Percentiles rank a stretch among this genome's conserved stretches.
These are phyloP conservation scores for Xylota segnis DNA, from an alignment of 2,888 invertebrate species.

Conservation along the genomic window DNA sequence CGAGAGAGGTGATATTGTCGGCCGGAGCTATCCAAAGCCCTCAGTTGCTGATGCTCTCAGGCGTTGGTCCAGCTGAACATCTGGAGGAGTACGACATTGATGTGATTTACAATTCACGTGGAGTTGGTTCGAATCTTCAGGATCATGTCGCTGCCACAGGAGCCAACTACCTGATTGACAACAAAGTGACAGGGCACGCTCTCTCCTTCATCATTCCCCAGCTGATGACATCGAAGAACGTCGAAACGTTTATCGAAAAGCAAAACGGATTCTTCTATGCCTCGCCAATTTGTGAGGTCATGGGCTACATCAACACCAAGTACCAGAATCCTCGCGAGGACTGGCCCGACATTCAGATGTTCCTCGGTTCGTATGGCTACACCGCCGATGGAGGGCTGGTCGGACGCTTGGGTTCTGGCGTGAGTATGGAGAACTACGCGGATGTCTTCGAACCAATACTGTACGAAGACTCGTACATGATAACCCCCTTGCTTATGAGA, in stretches of 20 bases:
- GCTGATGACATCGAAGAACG: slow-evolving; percentile 86
- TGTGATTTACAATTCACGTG: slow-evolving; percentile 87
- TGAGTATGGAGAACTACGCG: slow-evolving; percentile 88
- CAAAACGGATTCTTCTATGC: slow-evolving; percentile 89
- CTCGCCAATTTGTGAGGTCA: slow-evolving; percentile 91
- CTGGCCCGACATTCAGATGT: slow-evolving; percentile 92
- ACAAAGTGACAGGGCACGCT: slow-evolving; percentile 86
- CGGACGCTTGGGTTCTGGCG: slow-evolving; percentile 88
- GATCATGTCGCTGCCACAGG: slow-evolving; percentile 94
- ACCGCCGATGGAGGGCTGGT: slow-evolving; percentile 92
- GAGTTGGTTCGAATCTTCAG: slow-evolving; percentile 92
- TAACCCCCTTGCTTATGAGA: slow-evolving; percentile 89
- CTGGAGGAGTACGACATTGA: slow-evolving; percentile 87
- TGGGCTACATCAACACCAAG: slow-evolving; percentile 91
- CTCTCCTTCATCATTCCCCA: slow-evolving; percentile 90
- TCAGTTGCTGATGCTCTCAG: slow-evolving; percentile 94
- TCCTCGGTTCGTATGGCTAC: slow-evolving; percentile 90
- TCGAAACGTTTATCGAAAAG: slow-evolving; percentile 87
- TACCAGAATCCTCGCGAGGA: slow-evolving; percentile 88
- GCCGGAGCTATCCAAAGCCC: slow-evolving; percentile 94
- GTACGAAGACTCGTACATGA: slow-evolving; percentile 88
- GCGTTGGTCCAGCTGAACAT: slow-evolving; percentile 89
- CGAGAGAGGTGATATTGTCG: slow-evolving; percentile 92
- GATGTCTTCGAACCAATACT: slow-evolving; percentile 89
- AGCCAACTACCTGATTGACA: slow-evolving; percentile 89